phyloP scores from a whole-genome alignment of 2,888 invertebrate genomes.

The Cantharis flavilabris region DNA sequence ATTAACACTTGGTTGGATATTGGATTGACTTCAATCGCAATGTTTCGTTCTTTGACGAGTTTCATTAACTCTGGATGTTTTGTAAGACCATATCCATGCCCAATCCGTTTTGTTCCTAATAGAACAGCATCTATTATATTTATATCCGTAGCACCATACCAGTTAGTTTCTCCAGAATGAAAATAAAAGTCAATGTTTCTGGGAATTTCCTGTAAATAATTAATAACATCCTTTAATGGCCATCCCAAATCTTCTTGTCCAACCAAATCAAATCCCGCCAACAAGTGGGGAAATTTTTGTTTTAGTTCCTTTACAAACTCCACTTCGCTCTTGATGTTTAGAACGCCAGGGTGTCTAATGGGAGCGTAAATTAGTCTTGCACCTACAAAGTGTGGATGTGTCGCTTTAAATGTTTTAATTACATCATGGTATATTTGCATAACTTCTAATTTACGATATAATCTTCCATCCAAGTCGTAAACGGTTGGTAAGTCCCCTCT shows the following conservation, averaged over 20 bases:
- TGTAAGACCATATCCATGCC: constrained; percentile 71
- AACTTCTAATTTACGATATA: constrained; percentile 55
- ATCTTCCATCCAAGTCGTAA: constrained; percentile 62
- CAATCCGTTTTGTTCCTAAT: constrained; percentile 68
- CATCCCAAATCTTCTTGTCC: constrained; percentile 76
- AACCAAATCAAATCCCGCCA: constrained; percentile 58
- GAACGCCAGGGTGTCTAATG: constrained; percentile 50
- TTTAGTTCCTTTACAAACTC: constrained; percentile 17
- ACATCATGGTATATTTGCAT: constrained; percentile 57
- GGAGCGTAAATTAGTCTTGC: constrained; percentile 67
- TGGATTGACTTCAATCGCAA: constrained; percentile 74
- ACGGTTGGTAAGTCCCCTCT: constrained; percentile 59
- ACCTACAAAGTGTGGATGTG: constrained; percentile 64
- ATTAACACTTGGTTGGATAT: constrained; percentile 72
- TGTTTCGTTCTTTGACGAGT: constrained; percentile 59
- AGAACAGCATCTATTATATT: constrained; percentile 75
- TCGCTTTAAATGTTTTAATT: constrained; percentile 57
- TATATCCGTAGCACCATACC: constrained; percentile 70
- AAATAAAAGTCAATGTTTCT: constrained; percentile 44
- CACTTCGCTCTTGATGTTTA: constrained; percentile 44
- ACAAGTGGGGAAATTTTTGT: background rate
- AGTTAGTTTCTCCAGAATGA: constrained; percentile 78
- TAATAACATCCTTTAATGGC: constrained; percentile 65
- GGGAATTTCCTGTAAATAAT: constrained; percentile 58
- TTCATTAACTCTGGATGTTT: constrained; percentile 70